Conservation (phyloP, 2,888 invertebrate genomes). For the Lepidocyrtinus sp. region DNA sequence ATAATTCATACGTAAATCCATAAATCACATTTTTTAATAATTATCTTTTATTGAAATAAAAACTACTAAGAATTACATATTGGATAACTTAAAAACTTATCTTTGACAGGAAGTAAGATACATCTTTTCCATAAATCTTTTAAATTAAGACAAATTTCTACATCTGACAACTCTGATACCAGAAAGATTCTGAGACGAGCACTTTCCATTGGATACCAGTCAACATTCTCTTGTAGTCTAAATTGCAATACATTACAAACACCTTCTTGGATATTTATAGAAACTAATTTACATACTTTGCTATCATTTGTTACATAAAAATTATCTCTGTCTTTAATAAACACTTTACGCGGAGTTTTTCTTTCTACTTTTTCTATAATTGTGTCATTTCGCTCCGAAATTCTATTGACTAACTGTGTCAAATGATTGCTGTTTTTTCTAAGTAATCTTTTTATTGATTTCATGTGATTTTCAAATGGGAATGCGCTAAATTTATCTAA, state of each 20-base stretch:
- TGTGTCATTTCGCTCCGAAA: not conserved
- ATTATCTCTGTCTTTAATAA: not conserved
- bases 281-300: not conserved
- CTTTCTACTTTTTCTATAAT: not conserved
- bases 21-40: too few species aligned
- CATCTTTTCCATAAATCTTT: not conserved
- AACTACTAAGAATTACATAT: not conserved
- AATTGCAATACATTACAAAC: not conserved
- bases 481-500: too few species aligned
- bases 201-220: conserved; percentile 1
- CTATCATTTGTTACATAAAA: not conserved
- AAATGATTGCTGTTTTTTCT: not conserved
- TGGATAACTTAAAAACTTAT: not conserved
- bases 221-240: not conserved
- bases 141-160: not conserved
- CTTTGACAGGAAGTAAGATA: not conserved
- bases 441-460: not conserved
- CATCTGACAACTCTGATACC: not conserved
- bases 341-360: not conserved
- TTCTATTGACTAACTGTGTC: not conserved
- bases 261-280: not conserved
- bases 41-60: too few species aligned
- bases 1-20: too few species aligned
- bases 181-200: not conserved
- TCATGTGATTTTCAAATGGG: too few species aligned